Conservation (phyloP, 2,797 vertebrate species). For the Hydrophis major region DNA sequence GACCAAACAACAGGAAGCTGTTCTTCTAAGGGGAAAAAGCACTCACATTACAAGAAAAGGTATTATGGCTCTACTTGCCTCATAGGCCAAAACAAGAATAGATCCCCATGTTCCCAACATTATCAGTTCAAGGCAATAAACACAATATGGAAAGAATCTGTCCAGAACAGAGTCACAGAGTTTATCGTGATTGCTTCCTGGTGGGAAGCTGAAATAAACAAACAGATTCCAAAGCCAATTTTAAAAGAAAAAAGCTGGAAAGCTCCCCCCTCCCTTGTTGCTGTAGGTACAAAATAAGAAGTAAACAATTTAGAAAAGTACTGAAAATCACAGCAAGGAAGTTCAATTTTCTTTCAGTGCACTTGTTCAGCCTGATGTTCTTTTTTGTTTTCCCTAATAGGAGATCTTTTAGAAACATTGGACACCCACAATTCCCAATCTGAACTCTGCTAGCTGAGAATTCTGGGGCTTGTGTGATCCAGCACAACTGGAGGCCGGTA, state of each 20-base stretch:
- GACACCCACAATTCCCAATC: background rate
- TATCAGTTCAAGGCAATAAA: conserved; percentile 68
- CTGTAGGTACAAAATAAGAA: conserved; percentile 81
- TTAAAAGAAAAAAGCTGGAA: conserved; percentile 59
- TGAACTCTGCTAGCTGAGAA: background rate
- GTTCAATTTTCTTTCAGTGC: conserved; percentile 70
- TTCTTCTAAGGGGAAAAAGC: conserved; percentile 21
- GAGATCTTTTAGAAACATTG: background rate
- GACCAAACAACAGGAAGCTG: background rate
- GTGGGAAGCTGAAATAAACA: conserved; percentile 73
- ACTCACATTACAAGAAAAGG: conserved; percentile 20
- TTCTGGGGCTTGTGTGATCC: background rate
- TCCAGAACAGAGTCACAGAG: conserved; percentile 64
- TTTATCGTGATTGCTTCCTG: conserved; percentile 87
- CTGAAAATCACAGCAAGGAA: conserved; percentile 75
- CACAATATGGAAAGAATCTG: conserved; percentile 62
- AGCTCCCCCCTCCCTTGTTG: conserved; percentile 69
- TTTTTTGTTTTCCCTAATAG: background rate
- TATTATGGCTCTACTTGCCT: conserved; percentile 36
- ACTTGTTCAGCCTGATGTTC: conserved; percentile 58
- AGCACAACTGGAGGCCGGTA: background rate
- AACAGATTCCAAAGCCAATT: conserved; percentile 68
- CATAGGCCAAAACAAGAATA: conserved; percentile 71
- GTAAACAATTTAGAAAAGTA: conserved; percentile 76
- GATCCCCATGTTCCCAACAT: conserved; percentile 72